A percentile compares a stretch with the other conserved stretches of the same genome.
Conservation (phyloP, 2,888 invertebrate genomes). For the Eupithecia inturbata region DNA sequence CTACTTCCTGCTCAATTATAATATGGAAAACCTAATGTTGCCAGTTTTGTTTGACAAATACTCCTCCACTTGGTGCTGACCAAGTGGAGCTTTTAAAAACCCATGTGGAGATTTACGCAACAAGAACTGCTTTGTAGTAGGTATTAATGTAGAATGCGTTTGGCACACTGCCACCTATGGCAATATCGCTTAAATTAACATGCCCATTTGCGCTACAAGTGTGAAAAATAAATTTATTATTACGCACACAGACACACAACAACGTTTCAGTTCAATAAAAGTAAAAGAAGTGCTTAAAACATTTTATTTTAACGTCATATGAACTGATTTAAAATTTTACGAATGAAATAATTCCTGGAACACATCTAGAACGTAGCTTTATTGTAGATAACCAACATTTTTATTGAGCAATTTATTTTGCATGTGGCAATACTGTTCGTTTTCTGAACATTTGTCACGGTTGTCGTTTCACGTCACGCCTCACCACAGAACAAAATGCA, state of each 20-base stretch:
- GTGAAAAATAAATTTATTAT: conserved; percentile 42
- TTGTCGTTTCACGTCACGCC: conserved; percentile 19
- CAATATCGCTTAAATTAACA: conserved; percentile 57
- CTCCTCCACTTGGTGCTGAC: too few species aligned
- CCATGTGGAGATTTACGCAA: conserved; percentile 23
- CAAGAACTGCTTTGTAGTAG: conserved; percentile 36
- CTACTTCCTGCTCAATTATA: background rate
- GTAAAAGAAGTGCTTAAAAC: background rate
- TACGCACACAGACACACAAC: conserved; percentile 14
- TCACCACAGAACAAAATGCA: conserved; percentile 16
- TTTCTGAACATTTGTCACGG: conserved; percentile 20
- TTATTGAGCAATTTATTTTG: conserved; percentile 11
- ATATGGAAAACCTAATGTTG: conserved; percentile 1
- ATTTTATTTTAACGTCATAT: background rate
- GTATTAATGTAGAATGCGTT: conserved; percentile 52
- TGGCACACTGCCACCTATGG: conserved; percentile 59
- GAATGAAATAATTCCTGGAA: background rate
- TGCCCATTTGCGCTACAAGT: conserved; percentile 53
- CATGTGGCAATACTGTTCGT: conserved; percentile 14
- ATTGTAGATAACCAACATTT: background rate
- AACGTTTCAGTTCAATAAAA: conserved; percentile 3
- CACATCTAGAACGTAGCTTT: background rate
- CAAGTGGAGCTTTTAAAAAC: conserved; percentile 19
- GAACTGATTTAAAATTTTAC: background rate
- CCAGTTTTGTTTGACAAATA: conserved; percentile 11